Evolutionary conservation across 2,888 invertebrate species (phyloP), one percentile per base, ranked within the genome.

Genomic region (Meiosimyza decipiens): DNA sequence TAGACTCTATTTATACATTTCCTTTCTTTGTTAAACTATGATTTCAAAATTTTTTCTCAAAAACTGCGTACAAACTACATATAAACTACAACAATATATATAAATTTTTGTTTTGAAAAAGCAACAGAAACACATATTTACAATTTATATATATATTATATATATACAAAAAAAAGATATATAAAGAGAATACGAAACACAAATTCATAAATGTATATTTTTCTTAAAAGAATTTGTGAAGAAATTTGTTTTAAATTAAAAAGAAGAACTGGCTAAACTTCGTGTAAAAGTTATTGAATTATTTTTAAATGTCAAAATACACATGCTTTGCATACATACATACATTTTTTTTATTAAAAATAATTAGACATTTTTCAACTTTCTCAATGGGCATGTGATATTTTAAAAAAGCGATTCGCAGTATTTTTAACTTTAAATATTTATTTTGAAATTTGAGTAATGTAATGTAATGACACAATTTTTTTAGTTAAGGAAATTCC

Each of bases 261-360:
- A 18, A 11, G 15, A 59, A 47, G 16, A 64, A 64, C 28, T 49
- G 40, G 40, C 40, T 40, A 40, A 40, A 40, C 62, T 62, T 40
- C 64, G 49, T 62, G 70, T 62, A 54, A 47, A 47, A 52, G 22
- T 70, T 70, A 70, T 70, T 70, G 70, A 70, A 70, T 70, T 70
- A 70, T 70, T 70, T 70, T 70, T 70, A 70, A 67, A 63, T 22
- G 62, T 70, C 70, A 62, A 63, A 28, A 57, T 40, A 55, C n/a
- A 55, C 60, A 60, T n/a, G 33, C 59, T 68, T 49, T n/a, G 59
- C 55, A 22, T 68, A 50, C 57, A 59, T 51, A 59, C 13, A 22
- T n/a, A n/a, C n/a, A n/a, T n/a, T 59, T 68, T 47, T 57, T 49
- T 68, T 40, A 40, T 2, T 40, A 7, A 40, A 40, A 40, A 9